phyloP scores from a whole-genome alignment of 2,888 invertebrate species.

The Ethmia dodecea region DNA sequence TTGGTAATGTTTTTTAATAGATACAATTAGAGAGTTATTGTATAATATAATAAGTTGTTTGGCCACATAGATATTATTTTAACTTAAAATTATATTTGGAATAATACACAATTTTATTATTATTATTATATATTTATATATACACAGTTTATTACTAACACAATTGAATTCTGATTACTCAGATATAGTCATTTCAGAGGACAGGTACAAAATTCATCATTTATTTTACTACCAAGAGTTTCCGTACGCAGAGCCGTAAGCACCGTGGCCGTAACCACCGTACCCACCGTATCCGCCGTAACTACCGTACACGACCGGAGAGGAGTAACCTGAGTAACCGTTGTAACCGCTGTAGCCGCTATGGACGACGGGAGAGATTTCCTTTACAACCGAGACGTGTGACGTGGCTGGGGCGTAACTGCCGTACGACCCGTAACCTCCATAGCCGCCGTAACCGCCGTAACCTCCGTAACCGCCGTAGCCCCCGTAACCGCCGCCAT shows the following conservation, averaged over 20 bases:
- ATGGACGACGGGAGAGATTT: constrained; percentile 1
- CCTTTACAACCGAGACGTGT: constrained; percentile 4
- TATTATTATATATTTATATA: no score
- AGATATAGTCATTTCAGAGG: background rate
- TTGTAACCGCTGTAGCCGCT: constrained; percentile 8
- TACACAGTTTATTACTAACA: no score
- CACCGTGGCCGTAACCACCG: constrained; percentile 16
- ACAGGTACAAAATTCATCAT: background rate
- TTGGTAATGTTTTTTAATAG: no score
- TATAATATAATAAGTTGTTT: no score
- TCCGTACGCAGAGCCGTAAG: constrained; percentile 6
- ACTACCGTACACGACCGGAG: constrained; percentile 14
- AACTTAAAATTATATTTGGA: no score
- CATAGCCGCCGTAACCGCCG: constrained; percentile 16
- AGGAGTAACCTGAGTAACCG: constrained; percentile 10
- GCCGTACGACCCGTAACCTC: constrained; percentile 15
- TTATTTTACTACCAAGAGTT: constrained; percentile 19
- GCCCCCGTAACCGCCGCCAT: constrained; percentile 10
- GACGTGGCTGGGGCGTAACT: constrained; percentile 14
- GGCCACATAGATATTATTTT: no score
- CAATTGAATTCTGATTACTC: no score
- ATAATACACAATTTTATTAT: no score
- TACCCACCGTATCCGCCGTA: constrained; percentile 11
- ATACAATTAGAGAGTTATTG: no score
- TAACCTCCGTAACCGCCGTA: constrained; percentile 17